Percentiles rank a stretch among this genome's conserved stretches.
Evolutionary conservation across 1,140 invertebrate species (phyloP).

Genomic region (Tetraneura akinire): DNA sequence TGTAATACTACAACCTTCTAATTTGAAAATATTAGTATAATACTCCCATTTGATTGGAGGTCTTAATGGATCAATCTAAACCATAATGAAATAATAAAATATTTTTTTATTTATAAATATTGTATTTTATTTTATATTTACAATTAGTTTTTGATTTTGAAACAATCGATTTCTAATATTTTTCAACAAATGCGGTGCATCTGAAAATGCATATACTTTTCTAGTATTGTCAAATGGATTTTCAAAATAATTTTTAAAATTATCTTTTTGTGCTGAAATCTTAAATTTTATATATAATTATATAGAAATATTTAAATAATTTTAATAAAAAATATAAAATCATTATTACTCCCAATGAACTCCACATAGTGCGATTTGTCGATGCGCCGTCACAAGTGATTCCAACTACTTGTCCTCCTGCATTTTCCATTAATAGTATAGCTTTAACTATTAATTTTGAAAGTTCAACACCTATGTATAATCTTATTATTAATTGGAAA

Average conservation of each 20-base stretch:
- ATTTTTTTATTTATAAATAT: neutral
- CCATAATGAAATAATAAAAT: neutral
- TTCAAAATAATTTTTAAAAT: slow-evolving; percentile 3
- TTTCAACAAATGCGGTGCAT: neutral
- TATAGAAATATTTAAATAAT: neutral
- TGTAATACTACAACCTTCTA: neutral
- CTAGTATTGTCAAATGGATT: neutral
- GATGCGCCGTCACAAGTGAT: neutral
- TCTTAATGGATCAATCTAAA: neutral
- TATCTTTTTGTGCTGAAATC: neutral
- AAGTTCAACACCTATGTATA: neutral
- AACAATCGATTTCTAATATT: neutral
- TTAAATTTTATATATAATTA: neutral
- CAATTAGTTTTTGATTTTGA: neutral
- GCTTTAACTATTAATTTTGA: neutral
- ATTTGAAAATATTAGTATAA: neutral
- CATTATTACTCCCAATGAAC: neutral
- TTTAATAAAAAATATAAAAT: neutral
- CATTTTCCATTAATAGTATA: neutral
- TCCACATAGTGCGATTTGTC: neutral
- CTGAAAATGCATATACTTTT: neutral
- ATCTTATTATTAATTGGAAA: neutral
- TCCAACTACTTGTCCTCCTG: neutral
- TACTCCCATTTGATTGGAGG: neutral
- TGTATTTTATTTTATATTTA: neutral